Percentiles rank a stretch among this genome's conserved stretches.
Evolutionary conservation across 2,888 invertebrate species (phyloP).

Genomic region (Meghimatium bilineatum): DNA sequence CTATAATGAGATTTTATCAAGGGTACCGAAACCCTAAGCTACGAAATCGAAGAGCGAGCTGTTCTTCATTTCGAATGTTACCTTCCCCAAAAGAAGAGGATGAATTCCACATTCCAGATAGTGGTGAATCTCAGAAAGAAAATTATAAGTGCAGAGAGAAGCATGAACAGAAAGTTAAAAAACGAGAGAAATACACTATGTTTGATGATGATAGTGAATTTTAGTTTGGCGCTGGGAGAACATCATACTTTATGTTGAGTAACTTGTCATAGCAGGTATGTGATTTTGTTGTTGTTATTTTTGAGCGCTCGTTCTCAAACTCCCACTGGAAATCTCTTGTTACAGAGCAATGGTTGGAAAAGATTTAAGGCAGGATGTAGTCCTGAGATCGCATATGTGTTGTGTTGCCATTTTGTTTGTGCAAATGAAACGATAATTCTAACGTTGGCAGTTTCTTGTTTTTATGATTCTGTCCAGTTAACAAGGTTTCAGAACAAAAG

Average conservation of each 20-base stretch:
- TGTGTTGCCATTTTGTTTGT: too few relatives aligned
- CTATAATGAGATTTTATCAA: slow-evolving; percentile 11
- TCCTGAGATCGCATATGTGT: too few relatives aligned
- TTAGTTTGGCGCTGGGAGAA: not conserved
- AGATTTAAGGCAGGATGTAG: too few relatives aligned
- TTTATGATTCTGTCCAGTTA: too few relatives aligned
- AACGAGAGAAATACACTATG: not conserved
- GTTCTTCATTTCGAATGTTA: not conserved
- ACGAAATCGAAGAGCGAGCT: not conserved
- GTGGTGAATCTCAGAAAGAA: not conserved
- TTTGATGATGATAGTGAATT: slow-evolving; percentile 24
- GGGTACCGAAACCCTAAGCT: slow-evolving; percentile 1
- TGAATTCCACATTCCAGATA: not conserved
- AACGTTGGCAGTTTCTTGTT: too few relatives aligned
- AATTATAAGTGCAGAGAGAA: not conserved
- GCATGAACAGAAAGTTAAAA: not conserved
- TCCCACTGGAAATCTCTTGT: too few relatives aligned
- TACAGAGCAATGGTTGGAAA: too few relatives aligned
- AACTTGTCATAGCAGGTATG: not conserved
- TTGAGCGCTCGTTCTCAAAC: not conserved
- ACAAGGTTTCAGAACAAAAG: too few relatives aligned
- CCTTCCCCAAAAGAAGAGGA: slow-evolving; percentile 24
- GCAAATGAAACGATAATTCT: too few relatives aligned
- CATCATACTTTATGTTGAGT: not conserved
- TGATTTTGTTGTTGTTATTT: not conserved